Base-by-base conservation (phyloP, 2,113 vertebrate genomes). In the Trichomycterus rosablanca region DNA sequence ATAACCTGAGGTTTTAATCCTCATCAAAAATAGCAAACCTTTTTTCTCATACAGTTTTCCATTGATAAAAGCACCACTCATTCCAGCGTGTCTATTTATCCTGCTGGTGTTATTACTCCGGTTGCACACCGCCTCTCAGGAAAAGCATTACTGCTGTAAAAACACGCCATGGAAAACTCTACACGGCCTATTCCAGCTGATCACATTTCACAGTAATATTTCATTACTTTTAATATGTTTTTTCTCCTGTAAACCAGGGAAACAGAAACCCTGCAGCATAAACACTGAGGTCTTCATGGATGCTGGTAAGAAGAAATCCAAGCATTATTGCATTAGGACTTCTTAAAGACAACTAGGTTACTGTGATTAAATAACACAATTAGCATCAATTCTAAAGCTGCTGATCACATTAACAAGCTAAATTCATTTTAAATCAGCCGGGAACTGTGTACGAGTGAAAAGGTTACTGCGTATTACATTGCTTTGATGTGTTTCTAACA, bases 281-380 rank as follows among this genome's bases (percentile, higher is more conserved):
- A 16, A 37, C 12, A 14, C 6, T 5, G 51, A 23, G 30, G 37
- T 35, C 52, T 42, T 51, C 8, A 28, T 30, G 35, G 5, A 57
- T 32, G 34, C 26, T 15, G 19, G 7, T 8, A 42, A 5, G 18
- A 8, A 39, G 15, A 24, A 18, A 46, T 19, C n/a, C 5, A 19
- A 42, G 9, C 15, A 26, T 26, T 22, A 60, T 54, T 14, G 46
- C n/a, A 60, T 49, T 32, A 11, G 52, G 62, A 20, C 11, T 35
- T n/a, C n/a, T n/a, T n/a, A n/a, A n/a, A n/a, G n/a, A 50, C 42
- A 59, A 56, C 28, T 23, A 18, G 11, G 39, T 73, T 69, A 69
- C n/a, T 12, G 26, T 5, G 60, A 59, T 56, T 57, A 18, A 66
- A 53, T n/a, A 64, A 64, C 43, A 23, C 14, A n/a, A 18, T 46